These are phyloP conservation scores for Brachionus angularis DNA, from an alignment of 1,140 invertebrate species.

Conservation along the genomic window DNA sequence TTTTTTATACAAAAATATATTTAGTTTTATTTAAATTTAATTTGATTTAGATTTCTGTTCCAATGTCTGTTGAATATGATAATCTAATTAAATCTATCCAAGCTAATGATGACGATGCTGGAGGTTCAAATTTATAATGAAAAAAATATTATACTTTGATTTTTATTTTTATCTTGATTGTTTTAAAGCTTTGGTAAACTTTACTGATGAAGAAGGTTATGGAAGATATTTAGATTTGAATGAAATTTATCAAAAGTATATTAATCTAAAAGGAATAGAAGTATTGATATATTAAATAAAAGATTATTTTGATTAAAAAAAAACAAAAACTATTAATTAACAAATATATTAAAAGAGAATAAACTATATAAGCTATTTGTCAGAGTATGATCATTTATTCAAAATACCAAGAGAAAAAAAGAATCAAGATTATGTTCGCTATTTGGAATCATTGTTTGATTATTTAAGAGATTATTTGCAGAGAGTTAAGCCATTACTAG, in stretches of 20 bases:
- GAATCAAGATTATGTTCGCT: slow-evolving; percentile 75
- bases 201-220: slow-evolving; percentile 99
- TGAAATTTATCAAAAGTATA: slow-evolving; percentile 88
- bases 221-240: slow-evolving; percentile 98
- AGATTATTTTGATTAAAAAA: background rate
- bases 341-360: slow-evolving; percentile 71
- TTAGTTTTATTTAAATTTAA: slow-evolving; percentile 11
- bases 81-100: slow-evolving; percentile 82
- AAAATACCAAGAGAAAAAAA: slow-evolving; percentile 91
- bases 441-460: slow-evolving; percentile 35
- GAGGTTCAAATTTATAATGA: slow-evolving; percentile 54
- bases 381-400: slow-evolving; percentile 88
- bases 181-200: slow-evolving; percentile 54
- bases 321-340: background rate
- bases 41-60: slow-evolving; percentile 67
- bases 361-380: slow-evolving; percentile 91
- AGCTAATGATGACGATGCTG: slow-evolving; percentile 73
- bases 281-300: slow-evolving; percentile 52
- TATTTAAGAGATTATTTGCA: slow-evolving; percentile 32
- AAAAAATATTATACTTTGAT: slow-evolving; percentile 46
- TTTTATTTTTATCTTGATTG: background rate
- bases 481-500: slow-evolving; percentile 32
- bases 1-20: slow-evolving; percentile 45
- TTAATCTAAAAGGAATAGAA: slow-evolving; percentile 94
- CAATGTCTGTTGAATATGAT: slow-evolving; percentile 94